Evolutionary conservation across 2,888 invertebrate species (phyloP), one percentile per base, ranked within the genome.

Genomic region (Trachelus troglodyta): DNA sequence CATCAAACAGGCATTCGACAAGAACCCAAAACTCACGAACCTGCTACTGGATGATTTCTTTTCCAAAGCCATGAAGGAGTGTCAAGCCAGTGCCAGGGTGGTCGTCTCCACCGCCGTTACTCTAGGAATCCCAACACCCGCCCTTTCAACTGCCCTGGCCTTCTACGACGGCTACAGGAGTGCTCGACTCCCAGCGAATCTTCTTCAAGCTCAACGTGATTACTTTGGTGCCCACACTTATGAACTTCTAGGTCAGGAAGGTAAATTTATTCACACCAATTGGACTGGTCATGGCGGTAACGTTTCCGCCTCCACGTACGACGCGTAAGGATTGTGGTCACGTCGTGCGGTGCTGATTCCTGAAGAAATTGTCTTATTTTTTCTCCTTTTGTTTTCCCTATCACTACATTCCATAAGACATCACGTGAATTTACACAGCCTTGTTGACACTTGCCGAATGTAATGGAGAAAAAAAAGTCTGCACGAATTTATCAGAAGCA

Each of bases 221-320:
- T 99, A 98, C 91, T 99, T 99, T 89, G 99, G 99, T 1, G 99
- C 99, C 0, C 99, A 99, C 92, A 99, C 99, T 0, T 99, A 99
- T 89, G 99, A 99, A 92, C 92, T 98, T 77, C 92, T 98, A 77
- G 94, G 93, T 6, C 93, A 96, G 81, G 98, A 98, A 73, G 99
- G 98, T 4, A 94, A 94, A 85, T 99, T 96, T 90, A 94, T 97
- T 4, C 99, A 99, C 92, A 99, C 99, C 81, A 99, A 99, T 93
- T 99, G 99, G 99, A 99, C 99, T 12, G 99, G 99, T 23, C 97
- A 97, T 86, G 99, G 99, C 40, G 98, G 98, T 80, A 97, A 97
- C 88, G 97, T 98, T 6, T 97, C 98, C 1, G 97, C 98, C n/a
- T 96, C 97, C 80, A 97, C 98, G 15, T 98, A 98, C 87, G 94